These are phyloP conservation scores for Spea bombifrons DNA, from an alignment of 2,113 vertebrate species.

Conservation along the genomic window DNA sequence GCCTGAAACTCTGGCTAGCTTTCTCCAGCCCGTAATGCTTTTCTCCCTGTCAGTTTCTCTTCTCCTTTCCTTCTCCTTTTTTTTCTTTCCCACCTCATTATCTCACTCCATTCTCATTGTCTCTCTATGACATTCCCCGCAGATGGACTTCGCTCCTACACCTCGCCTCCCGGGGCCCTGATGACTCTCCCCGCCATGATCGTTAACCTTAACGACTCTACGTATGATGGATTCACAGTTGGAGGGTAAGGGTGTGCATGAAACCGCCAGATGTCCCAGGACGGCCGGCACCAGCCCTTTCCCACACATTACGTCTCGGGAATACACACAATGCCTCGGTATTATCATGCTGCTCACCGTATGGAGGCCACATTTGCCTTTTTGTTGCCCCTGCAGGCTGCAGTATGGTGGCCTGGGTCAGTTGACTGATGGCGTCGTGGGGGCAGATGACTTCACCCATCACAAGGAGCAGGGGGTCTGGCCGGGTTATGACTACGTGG, in stretches of 20 bases:
- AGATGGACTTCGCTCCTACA: slow-evolving; percentile 86
- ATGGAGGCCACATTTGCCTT: background rate
- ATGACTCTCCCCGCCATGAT: slow-evolving; percentile 73
- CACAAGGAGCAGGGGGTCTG: slow-evolving; percentile 83
- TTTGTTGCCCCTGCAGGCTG: slow-evolving; percentile 62
- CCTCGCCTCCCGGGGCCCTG: slow-evolving; percentile 78
- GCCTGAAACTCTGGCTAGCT: background rate
- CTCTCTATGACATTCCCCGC: background rate
- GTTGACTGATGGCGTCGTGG: slow-evolving; percentile 81
- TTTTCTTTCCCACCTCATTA: background rate
- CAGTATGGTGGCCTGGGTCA: slow-evolving; percentile 89
- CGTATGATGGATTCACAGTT: slow-evolving; percentile 80
- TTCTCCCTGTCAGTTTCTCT: background rate
- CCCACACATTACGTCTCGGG: background rate
- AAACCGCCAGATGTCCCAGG: background rate
- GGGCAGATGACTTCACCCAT: slow-evolving; percentile 81
- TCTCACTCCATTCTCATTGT: accelerated
- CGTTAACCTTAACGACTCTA: slow-evolving; percentile 85
- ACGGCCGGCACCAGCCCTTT: background rate
- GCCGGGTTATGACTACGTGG: slow-evolving; percentile 90
- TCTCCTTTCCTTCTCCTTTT: background rate
- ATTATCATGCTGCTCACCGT: no score
- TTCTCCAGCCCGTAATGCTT: no score
- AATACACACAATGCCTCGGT: no score
- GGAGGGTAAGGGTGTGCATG: slow-evolving; percentile 69